Conservation (phyloP, 53 echinoderm and acorn worm species). For the Glandiceps talaboti region DNA sequence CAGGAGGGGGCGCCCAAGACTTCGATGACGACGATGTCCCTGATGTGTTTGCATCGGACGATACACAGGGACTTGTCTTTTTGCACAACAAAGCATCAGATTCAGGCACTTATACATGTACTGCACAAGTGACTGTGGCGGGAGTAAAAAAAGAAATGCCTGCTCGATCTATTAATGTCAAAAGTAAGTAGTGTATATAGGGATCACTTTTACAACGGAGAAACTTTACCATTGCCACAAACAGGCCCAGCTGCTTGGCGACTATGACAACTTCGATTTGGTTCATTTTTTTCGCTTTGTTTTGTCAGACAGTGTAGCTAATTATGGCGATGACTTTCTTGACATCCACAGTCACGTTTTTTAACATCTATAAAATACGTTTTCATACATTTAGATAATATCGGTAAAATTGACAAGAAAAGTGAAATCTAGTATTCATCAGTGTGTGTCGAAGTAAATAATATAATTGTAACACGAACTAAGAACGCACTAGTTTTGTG, state of each 20-base stretch:
- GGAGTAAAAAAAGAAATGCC: neutral
- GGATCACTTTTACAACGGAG: neutral
- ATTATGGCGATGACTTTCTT: no score
- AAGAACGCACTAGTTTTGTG: no score
- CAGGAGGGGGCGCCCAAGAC: neutral
- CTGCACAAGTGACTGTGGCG: neutral
- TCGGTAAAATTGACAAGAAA: no score
- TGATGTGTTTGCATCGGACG: neutral
- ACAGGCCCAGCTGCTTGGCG: no score
- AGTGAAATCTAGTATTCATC: no score
- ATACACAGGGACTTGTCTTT: neutral
- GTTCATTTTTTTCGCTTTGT: no score
- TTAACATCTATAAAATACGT: no score
- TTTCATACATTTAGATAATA: no score
- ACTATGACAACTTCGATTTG: no score
- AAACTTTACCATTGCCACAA: no score
- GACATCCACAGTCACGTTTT: neutral
- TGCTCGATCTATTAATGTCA: neutral
- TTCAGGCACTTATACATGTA: neutral
- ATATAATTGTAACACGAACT: neutral
- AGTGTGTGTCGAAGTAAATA: no score
- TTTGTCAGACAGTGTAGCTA: no score
- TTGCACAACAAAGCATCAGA: neutral
- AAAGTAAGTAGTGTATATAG: neutral
- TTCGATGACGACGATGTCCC: neutral